Evolutionary conservation across 2,797 vertebrate species (phyloP).

Genomic region (Gymnopithys bicolor): DNA sequence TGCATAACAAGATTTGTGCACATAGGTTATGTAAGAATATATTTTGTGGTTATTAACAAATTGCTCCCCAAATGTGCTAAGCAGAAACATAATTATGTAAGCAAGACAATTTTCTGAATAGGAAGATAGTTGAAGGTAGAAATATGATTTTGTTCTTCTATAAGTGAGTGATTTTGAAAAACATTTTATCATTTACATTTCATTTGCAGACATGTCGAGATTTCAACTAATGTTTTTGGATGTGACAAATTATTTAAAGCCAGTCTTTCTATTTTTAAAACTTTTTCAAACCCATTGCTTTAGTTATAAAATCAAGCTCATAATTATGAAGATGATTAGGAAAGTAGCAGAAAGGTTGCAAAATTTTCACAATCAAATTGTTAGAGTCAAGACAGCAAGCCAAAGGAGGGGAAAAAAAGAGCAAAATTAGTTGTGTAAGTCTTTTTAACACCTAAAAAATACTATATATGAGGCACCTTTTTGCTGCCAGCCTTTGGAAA

Average conservation of each 20-base stretch:
- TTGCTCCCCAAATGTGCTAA: background rate
- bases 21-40: background rate
- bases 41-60: background rate
- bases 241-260: background rate
- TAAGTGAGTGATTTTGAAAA: background rate
- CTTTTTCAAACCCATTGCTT: background rate
- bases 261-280: background rate
- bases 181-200: background rate
- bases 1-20: slow-evolving; percentile 37
- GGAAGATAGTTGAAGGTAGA: background rate
- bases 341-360: background rate
- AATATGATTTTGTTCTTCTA: background rate
- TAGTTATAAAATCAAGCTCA: background rate
- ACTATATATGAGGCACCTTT: slow-evolving; percentile 85
- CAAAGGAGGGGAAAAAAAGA: background rate
- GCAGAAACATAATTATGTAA: background rate
- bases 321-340: background rate
- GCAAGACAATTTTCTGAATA: background rate
- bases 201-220: background rate
- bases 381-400: slow-evolving; percentile 65
- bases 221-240: background rate
- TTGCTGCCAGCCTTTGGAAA: slow-evolving; percentile 84
- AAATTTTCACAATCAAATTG: background rate
- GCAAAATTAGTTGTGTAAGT: slow-evolving; percentile 17
- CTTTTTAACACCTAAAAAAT: slow-evolving; percentile 64